Conservation (phyloP, 1,140 invertebrate species). For the Periplaneta americana region DNA sequence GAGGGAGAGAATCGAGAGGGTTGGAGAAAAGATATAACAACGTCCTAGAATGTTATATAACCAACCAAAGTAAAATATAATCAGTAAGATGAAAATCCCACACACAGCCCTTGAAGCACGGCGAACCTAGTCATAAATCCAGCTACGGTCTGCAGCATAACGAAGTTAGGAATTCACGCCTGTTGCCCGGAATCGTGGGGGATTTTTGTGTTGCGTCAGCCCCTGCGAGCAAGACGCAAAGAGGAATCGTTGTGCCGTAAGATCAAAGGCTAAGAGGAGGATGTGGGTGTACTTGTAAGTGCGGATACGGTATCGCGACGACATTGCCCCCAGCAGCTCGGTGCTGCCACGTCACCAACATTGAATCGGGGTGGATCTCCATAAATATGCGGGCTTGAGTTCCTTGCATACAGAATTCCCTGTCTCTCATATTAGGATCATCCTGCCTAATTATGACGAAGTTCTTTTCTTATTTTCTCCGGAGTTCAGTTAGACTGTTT, state of each 20-base stretch:
- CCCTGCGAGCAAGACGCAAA: neutral
- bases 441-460: too few species aligned
- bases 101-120: neutral
- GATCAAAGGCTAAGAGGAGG: neutral
- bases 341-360: neutral
- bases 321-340: neutral
- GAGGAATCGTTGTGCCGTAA: neutral
- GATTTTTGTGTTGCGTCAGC: neutral
- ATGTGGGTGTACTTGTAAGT: neutral
- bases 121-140: neutral
- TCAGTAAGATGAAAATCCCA: neutral
- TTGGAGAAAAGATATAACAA: neutral
- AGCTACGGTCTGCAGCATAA: neutral
- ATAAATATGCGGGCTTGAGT: neutral
- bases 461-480: too few species aligned
- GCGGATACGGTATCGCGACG: neutral
- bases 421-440: neutral
- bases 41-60: neutral
- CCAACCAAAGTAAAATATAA: neutral
- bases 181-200: neutral
- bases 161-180: neutral
- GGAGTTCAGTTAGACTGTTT: too few species aligned
- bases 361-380: neutral
- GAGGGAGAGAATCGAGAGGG: neutral
- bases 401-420: neutral